Conservation (phyloP, 2,113 vertebrate genomes). For the Diadophis punctatus region DNA sequence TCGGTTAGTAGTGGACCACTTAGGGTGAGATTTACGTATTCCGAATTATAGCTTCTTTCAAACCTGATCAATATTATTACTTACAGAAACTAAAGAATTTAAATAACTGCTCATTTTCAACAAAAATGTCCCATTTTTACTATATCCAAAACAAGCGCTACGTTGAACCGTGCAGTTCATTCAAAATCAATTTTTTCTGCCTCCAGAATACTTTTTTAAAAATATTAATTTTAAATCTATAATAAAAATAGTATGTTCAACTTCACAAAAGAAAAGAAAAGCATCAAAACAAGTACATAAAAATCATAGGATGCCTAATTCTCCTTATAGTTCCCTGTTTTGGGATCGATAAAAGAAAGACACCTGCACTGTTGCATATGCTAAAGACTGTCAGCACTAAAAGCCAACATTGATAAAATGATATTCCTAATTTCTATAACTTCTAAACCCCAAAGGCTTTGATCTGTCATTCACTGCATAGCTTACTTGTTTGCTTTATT, state of each 20-base stretch:
- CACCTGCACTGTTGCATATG: neutral
- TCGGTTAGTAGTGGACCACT: neutral
- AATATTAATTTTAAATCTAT: neutral
- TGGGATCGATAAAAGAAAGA: neutral
- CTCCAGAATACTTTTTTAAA: neutral
- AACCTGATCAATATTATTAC: neutral
- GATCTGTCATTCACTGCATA: fast-evolving
- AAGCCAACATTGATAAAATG: neutral
- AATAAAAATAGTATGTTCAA: neutral
- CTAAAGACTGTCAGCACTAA: neutral
- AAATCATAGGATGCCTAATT: neutral
- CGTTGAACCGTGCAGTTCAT: neutral
- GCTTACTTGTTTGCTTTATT: neutral
- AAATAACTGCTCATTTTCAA: neutral
- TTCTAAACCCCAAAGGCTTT: neutral
- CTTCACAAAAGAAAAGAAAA: neutral
- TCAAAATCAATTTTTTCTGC: neutral
- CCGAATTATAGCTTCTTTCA: neutral
- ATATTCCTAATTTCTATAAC: fast-evolving
- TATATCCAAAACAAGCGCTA: neutral
- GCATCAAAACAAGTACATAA: neutral
- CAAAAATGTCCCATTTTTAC: neutral
- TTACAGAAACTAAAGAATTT: neutral
- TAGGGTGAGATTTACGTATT: neutral
- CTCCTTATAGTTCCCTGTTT: neutral